phyloP scores from a whole-genome alignment of 2,888 invertebrate species.

The Stratiomys singularior region DNA sequence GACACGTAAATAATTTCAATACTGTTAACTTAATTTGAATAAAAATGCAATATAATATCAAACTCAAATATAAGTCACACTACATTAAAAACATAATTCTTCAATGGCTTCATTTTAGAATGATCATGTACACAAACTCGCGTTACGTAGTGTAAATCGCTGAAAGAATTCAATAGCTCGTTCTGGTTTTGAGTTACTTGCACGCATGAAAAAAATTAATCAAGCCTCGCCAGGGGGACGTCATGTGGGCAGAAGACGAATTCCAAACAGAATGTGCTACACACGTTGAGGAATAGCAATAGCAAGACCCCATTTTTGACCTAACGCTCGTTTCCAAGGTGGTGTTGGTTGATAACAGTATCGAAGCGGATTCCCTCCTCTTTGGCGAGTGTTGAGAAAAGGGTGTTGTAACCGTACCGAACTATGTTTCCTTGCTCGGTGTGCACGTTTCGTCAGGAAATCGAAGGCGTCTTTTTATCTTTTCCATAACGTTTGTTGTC shows the following conservation, averaged over 20 bases:
- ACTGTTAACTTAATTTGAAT: too few relatives aligned
- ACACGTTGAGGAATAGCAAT: not conserved
- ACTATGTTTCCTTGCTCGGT: not conserved
- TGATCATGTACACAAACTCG: too few relatives aligned
- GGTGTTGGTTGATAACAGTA: slow-evolving; percentile 13
- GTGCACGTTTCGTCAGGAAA: not conserved
- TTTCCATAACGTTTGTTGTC: not conserved
- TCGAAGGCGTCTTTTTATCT: slow-evolving; percentile 35
- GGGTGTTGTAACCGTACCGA: slow-evolving; percentile 22
- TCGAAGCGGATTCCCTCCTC: slow-evolving; percentile 28
- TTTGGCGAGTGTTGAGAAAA: not conserved
- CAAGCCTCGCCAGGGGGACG: slow-evolving; percentile 40
- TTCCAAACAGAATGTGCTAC: not conserved
- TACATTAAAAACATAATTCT: too few relatives aligned
- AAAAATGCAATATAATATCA: too few relatives aligned
- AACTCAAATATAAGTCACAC: too few relatives aligned
- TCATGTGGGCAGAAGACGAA: slow-evolving; percentile 34
- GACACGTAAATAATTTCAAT: too few relatives aligned
- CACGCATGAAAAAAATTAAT: slow-evolving; percentile 4
- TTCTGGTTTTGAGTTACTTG: not conserved
- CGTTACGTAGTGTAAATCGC: too few relatives aligned
- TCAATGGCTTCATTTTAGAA: too few relatives aligned
- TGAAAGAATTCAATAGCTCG: not conserved
- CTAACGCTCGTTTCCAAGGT: not conserved
- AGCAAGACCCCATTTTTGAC: not conserved